A percentile compares a stretch with the other conserved stretches of the same genome.
Conservation (phyloP, 2,888 invertebrate genomes). For the Eupithecia inturbata region DNA sequence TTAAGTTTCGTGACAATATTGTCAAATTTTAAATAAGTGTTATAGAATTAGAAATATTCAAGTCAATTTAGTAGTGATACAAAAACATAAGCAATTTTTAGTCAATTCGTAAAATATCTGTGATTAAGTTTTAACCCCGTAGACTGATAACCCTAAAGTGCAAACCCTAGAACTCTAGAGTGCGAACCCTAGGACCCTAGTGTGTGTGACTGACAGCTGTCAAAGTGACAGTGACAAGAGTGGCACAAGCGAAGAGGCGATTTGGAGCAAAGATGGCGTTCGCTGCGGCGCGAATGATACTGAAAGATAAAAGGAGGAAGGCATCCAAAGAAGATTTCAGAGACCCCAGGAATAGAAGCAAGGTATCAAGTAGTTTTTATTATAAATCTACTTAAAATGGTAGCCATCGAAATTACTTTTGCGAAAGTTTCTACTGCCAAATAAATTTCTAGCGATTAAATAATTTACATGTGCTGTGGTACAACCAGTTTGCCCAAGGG, state of each 20-base stretch:
- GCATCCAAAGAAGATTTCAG: constrained; percentile 91
- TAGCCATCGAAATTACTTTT: background rate
- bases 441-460: background rate
- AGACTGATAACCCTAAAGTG: constrained; percentile 38
- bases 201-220: constrained; percentile 26
- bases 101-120: constrained; percentile 65
- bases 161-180: background rate
- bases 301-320: constrained; percentile 92
- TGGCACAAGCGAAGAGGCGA: constrained; percentile 50
- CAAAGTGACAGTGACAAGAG: constrained; percentile 47
- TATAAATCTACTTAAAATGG: background rate
- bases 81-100: constrained; percentile 41
- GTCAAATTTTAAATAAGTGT: constrained; percentile 51
- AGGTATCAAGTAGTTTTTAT: constrained; percentile 83
- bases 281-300: constrained; percentile 92
- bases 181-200: background rate
- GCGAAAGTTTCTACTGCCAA: background rate
- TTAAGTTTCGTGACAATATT: constrained; percentile 56
- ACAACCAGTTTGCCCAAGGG: background rate
- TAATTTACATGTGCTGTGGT: background rate
- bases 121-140: constrained; percentile 58
- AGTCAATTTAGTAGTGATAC: constrained; percentile 44
- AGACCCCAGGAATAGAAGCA: constrained; percentile 89
- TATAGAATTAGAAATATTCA: constrained; percentile 37
- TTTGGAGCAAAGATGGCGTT: constrained; percentile 87